Conservation (phyloP, 1,140 invertebrate species). For the Plodia interpunctella region DNA sequence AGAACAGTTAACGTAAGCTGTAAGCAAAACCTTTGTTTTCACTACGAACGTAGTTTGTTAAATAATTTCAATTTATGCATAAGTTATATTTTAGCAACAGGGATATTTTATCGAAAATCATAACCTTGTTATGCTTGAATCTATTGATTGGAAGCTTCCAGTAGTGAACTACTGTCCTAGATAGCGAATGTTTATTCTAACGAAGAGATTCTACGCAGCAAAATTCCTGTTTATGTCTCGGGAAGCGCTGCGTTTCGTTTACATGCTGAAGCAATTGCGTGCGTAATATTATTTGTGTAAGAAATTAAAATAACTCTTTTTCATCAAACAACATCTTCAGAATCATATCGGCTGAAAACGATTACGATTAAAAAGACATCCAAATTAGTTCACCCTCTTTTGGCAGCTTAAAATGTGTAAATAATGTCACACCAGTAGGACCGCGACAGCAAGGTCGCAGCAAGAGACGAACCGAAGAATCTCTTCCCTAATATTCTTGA, state of each 20-base stretch:
- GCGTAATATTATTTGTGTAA: too few relatives aligned
- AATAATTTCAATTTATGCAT: neutral
- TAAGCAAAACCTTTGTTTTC: neutral
- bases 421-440: too few relatives aligned
- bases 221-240: neutral
- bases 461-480: slow-evolving; percentile 13
- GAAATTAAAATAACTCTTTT: too few relatives aligned
- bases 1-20: neutral
- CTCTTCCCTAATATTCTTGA: slow-evolving; percentile 17
- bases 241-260: neutral
- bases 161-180: neutral
- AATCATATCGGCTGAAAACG: too few relatives aligned
- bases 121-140: neutral
- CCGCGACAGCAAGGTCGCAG: neutral
- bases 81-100: neutral
- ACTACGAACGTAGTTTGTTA: neutral
- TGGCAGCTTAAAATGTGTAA: too few relatives aligned
- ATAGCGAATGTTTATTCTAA: neutral
- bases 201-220: neutral
- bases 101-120: neutral
- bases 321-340: too few relatives aligned
- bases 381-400: too few relatives aligned
- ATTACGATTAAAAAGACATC: too few relatives aligned
- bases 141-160: neutral
- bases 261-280: too few relatives aligned